These are phyloP conservation scores for Bactericera cockerelli DNA, from an alignment of 1,140 invertebrate species.

Conservation along the genomic window DNA sequence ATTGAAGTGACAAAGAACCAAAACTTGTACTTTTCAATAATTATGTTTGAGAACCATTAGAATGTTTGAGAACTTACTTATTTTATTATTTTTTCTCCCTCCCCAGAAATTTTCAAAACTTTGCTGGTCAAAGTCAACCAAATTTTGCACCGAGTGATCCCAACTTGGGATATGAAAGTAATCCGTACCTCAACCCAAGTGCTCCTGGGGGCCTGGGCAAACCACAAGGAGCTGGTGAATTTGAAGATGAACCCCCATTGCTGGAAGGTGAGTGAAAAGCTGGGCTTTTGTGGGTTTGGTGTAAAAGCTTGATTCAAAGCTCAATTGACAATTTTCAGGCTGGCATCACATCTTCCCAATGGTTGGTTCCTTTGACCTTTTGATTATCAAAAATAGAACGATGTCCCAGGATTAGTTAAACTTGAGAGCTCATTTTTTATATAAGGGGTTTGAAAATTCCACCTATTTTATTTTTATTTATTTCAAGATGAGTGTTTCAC, in stretches of 20 bases:
- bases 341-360: too few species aligned
- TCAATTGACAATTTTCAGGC: too few species aligned
- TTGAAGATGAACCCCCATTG: constrained; percentile 5
- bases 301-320: too few species aligned
- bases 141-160: neutral
- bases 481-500: too few species aligned
- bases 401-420: too few species aligned
- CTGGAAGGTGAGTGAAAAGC: neutral
- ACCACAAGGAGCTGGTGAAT: neutral
- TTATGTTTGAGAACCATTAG: neutral
- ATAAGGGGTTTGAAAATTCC: too few species aligned
- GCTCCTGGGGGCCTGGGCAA: neutral
- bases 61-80: neutral
- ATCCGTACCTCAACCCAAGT: neutral
- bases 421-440: too few species aligned
- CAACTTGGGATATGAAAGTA: neutral
- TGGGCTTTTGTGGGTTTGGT: neutral
- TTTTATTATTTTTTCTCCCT: neutral
- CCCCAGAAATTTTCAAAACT: constrained; percentile 6
- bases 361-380: too few species aligned
- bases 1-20: neutral
- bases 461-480: too few species aligned
- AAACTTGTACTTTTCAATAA: neutral
- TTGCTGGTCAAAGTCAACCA: neutral
- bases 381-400: too few species aligned